Evolutionary conservation across 2,888 invertebrate species (phyloP), one percentile per base, ranked within the genome.

Genomic region (Lasioglossum lativentre): DNA sequence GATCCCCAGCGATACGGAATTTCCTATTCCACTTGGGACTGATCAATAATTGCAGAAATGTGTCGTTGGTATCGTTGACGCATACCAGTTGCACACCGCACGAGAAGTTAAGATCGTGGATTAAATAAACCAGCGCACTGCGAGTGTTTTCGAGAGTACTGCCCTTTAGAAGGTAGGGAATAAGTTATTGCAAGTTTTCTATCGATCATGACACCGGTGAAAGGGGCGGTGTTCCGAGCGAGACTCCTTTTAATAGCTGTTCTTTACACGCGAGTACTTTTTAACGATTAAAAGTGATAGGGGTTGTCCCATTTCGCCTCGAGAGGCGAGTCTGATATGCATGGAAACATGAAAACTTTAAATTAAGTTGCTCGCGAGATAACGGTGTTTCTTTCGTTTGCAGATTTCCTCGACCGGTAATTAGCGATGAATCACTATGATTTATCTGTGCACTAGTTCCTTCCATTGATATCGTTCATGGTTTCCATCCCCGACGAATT

Each of bases 181-280:
- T 10, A 38, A 38, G 68, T n/a, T 16, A n/a, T 40, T 42, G 42
- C n/a, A 66, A 38, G 71, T 42, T 71, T 42, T 2, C 42, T 71
- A 71, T 42, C 27, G 71, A 68, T 71, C 72, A 27, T 14, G 72
- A 30, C n/a, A 30, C 19, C 42, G 45, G 27, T 30, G 42, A 30
- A 19, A 45, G 27, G 27, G 72, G 30, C 3, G n/a, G 72, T 45
- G 23, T 34, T 30, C 42, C 30, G 30, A 45, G 40, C 72, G 72
- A 30, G 19, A 16, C 45, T 30, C 45, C 45, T 30, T 72, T 72
- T 45, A 30, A 30, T 72, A 45, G 72, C 30, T 27, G 72, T 16
- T 30, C 72, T 45, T 72, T 45, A 72, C 72, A 72, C 72, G 30
- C 45, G 45, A 72, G 19, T 45, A 45, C 72, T 45, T 71, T 72